A percentile compares a stretch with the other conserved stretches of the same genome.
Conservation (phyloP, 1,140 invertebrate species). For the Eupeodes corollae region DNA sequence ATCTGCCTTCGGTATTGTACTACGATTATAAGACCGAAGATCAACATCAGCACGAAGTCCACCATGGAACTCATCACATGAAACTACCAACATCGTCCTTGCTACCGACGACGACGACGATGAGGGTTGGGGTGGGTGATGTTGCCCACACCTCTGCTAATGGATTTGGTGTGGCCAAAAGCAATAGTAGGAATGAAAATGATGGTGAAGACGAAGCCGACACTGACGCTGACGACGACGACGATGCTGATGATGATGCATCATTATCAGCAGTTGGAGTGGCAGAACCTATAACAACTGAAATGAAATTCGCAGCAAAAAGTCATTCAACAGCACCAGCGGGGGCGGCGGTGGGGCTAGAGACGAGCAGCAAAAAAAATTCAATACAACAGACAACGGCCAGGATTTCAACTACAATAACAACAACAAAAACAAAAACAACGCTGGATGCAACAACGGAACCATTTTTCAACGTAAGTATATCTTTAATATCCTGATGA, state of each 20-base stretch:
- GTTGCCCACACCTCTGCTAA: neutral
- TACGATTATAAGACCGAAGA: slow-evolving; percentile 35
- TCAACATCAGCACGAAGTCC: slow-evolving; percentile 34
- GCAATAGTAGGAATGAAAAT: neutral
- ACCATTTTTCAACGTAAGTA: neutral
- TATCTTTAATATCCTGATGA: too few species aligned
- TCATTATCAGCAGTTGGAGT: slow-evolving; percentile 11
- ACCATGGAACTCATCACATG: slow-evolving; percentile 26
- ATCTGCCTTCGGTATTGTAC: slow-evolving; percentile 29
- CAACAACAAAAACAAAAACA: slow-evolving; percentile 1
- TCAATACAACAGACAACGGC: too few species aligned
- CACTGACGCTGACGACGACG: slow-evolving; percentile 18
- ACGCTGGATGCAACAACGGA: slow-evolving; percentile 2
- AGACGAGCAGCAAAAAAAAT: too few species aligned
- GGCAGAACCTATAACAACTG: slow-evolving; percentile 15
- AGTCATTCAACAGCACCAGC: too few species aligned
- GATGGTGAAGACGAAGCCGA: slow-evolving; percentile 1
- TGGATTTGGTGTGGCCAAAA: neutral
- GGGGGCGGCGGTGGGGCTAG: too few species aligned
- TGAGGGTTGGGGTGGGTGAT: neutral
- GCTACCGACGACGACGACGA: slow-evolving; percentile 5
- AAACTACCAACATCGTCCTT: slow-evolving; percentile 6
- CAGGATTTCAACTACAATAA: slow-evolving; percentile 15
- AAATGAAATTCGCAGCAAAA: slow-evolving; percentile 6
- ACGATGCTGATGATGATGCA: slow-evolving; percentile 14